Percentiles rank a stretch among this genome's conserved stretches.
These are phyloP conservation scores for Plectus sambesii DNA, from an alignment of 1,140 invertebrate species.

Conservation along the genomic window DNA sequence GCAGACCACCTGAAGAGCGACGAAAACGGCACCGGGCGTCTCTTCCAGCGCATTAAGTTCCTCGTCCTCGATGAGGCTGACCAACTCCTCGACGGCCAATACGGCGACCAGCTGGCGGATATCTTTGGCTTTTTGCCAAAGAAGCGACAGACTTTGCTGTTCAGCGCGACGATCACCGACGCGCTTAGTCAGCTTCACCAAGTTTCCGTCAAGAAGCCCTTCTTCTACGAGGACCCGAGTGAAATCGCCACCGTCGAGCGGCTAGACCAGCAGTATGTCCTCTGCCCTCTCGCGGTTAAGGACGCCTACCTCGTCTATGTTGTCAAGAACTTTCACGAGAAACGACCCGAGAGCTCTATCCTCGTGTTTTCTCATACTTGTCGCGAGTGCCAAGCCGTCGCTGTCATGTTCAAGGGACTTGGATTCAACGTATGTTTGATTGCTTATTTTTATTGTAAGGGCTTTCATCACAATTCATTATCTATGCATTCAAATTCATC, in stretches of 20 bases:
- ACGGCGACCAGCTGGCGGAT: constrained; percentile 64
- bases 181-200: constrained; percentile 28
- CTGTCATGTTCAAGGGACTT: constrained; percentile 38
- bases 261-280: constrained; percentile 74
- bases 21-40: constrained; percentile 17
- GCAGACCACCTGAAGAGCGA: constrained; percentile 36
- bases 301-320: constrained; percentile 86
- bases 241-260: constrained; percentile 62
- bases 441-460: neutral
- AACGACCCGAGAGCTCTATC: constrained; percentile 23
- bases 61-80: constrained; percentile 44
- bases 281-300: constrained; percentile 74
- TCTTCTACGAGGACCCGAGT: constrained; percentile 52
- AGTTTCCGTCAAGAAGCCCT: constrained; percentile 48
- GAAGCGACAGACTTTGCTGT: constrained; percentile 76
- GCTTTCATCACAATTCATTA: neutral
- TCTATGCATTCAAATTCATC: constrained; percentile 15
- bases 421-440: constrained; percentile 33
- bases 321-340: constrained; percentile 59
- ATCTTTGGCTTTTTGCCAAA: constrained; percentile 75
- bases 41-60: constrained; percentile 27
- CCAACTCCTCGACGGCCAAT: constrained; percentile 36
- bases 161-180: constrained; percentile 68
- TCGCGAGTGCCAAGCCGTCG: constrained; percentile 39
- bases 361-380: constrained; percentile 42